Evolutionary conservation across 2,113 vertebrate genomes (phyloP), one percentile per base, ranked within the genome.

Genomic region (Naja naja): DNA sequence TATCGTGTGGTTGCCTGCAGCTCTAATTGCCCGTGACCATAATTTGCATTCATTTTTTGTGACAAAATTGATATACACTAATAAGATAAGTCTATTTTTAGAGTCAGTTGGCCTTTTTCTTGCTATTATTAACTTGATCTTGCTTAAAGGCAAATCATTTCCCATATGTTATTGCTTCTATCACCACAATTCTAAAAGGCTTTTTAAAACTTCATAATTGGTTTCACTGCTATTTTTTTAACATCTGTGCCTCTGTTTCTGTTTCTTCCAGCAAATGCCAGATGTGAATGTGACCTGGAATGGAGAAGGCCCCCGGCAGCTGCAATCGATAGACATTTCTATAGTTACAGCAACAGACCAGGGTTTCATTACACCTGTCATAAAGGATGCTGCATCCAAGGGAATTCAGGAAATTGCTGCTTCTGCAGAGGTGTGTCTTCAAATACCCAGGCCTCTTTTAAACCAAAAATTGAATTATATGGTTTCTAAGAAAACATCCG

Each of bases 351-450:
- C 99, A 54, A 99, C 99, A 0, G 98, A 99, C 85, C 98, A 97
- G 94, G 99, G 99, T 93, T 98, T 99, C 92, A 98, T 99, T 94
- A 99, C 99, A 2, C 99, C 99, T 16, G 98, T 99, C 96, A 99
- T 99, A 95, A 99, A 96, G 96, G 98, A 99, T 95, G 99, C 98
- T 69, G 98, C 98, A 60, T 95, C 97, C 95, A 99, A 99, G 96
- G 99, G 99, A 85, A 97, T 99, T 87, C 96, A 97, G 95, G 99
- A 99, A 97, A 99, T 99, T 87, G 97, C 99, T 47, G 96, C 97
- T 53, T 98, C 98, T 90, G 98, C 98, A 81, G 99, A 98, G 98
- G 99, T 99, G 96, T 60, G 94, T 89, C 90, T 95, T 69, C 92
- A 81, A 54, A 39, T 92, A 49, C 69, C 89, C 5, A 12, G 3